Conservation (phyloP, 2,113 vertebrate genomes). For the Oxygymnocypris stewartii region DNA sequence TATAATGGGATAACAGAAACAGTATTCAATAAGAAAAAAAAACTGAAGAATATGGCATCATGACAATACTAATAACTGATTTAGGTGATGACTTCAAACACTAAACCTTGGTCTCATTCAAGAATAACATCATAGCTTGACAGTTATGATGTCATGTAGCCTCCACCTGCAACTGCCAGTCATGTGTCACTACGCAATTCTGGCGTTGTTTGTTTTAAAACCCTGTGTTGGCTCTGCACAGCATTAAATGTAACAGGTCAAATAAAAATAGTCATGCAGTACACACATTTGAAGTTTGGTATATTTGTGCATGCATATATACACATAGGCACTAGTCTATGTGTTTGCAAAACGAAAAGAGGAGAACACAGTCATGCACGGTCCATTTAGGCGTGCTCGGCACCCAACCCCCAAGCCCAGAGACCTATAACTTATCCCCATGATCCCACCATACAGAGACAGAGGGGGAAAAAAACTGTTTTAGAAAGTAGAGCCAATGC, state of each 20-base stretch:
- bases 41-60: not conserved
- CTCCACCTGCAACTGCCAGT: conserved; percentile 1
- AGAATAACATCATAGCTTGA: not conserved
- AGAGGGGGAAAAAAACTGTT: conserved; percentile 64
- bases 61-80: not conserved
- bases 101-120: not conserved
- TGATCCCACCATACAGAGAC: conserved; percentile 71
- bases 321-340: not conserved
- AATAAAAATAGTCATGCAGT: not conserved
- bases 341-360: not conserved
- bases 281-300: not conserved
- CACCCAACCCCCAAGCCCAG: conserved; percentile 66
- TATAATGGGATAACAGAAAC: not conserved
- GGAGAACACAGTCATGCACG: conserved; percentile 47
- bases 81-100: not conserved
- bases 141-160: not conserved
- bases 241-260: not conserved
- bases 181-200: not conserved
- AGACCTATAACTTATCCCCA: conserved; percentile 71
- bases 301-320: not conserved
- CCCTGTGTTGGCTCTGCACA: not conserved
- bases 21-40: not conserved
- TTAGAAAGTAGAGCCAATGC: conserved; percentile 77
- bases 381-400: conserved; percentile 55
- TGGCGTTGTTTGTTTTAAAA: not conserved